Base-by-base conservation (phyloP, 2,888 invertebrate species). In the Ichneumon xanthorius region DNA sequence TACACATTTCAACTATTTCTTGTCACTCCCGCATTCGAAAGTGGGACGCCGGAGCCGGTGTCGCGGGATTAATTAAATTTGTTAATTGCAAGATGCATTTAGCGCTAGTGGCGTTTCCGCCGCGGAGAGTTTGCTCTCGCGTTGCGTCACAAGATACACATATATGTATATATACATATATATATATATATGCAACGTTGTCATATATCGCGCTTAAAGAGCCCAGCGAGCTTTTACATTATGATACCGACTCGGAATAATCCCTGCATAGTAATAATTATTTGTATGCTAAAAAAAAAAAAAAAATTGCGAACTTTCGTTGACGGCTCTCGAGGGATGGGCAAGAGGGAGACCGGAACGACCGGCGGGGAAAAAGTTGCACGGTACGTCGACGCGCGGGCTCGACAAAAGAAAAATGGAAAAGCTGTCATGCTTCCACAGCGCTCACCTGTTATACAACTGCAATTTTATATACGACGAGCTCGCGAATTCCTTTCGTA, bases 51-150 rank as follows among this genome's bases (percentile, higher is more conserved):
- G 55, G 19, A 73, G 50, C 70, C 76, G 33, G 70, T 67, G 70
- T 71, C 61, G 61, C 61, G 40, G 88, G 90, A 93, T 93, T 93
- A 93, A 93, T 93, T 93, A 92, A 93, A 93, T 93, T 92, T 89
- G 92, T 93, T 93, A 93, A 93, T 92, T 93, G 92, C 92, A 92
- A 92, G 91, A 91, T 91, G 92, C 91, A 92, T 92, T 93, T 92
- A 92, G 88, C 89, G 86, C 75, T 77, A 72, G 22, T 48, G 45
- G 75, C 40, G 61, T 75, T 84, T 80, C 22, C 67, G 16, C 65
- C 33, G 37, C 48, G 53, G 78, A 83, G 30, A 71, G 45, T 72
- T 80, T 72, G 26, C 53, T 71, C 53, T 37, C 48, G 61, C 45
- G 75, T 33, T 58, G 53, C 16, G 16, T 26, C 37, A 19, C 40